These are phyloP conservation scores for Drosophila equinoxialis DNA, from an alignment of 1,140 invertebrate genomes.

Conservation along the genomic window DNA sequence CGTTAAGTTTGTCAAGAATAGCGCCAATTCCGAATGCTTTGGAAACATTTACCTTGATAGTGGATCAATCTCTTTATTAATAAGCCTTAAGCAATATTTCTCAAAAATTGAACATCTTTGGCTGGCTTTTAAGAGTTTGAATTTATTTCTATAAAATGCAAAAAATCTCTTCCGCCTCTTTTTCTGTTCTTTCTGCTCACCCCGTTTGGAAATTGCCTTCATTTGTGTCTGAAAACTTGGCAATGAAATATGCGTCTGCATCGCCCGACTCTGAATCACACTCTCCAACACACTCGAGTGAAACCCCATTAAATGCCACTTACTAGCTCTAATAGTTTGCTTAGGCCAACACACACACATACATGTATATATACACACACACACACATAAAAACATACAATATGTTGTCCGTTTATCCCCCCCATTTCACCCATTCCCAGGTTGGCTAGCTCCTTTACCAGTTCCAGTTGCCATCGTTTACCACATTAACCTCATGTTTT, in stretches of 20 bases:
- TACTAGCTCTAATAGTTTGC: conserved; percentile 74
- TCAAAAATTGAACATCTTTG: too few species aligned
- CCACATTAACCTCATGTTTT: conserved; percentile 80
- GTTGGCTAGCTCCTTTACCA: neutral
- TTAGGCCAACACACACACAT: conserved; percentile 37
- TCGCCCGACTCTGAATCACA: conserved; percentile 22
- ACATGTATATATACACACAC: neutral
- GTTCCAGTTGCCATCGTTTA: conserved; percentile 60
- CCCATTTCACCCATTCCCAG: conserved; percentile 4
- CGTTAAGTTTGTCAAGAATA: too few species aligned
- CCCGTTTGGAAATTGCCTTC: conserved; percentile 16
- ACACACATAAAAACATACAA: conserved; percentile 34
- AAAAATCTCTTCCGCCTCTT: too few species aligned
- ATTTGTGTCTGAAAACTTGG: conserved; percentile 47
- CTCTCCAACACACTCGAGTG: conserved; percentile 24
- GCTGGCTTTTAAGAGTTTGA: too few species aligned
- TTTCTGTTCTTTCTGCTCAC: neutral
- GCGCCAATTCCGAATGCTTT: too few species aligned
- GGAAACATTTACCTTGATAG: too few species aligned
- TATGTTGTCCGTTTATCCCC: conserved; percentile 40
- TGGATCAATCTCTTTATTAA: too few species aligned
- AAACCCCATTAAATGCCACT: conserved; percentile 73
- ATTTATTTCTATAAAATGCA: too few species aligned
- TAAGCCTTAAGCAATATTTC: too few species aligned
- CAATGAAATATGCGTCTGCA: conserved; percentile 61